A percentile compares a stretch with the other conserved stretches of the same genome.
Evolutionary conservation across 1,140 invertebrate genomes (phyloP).

Genomic region (Anthonomus grandis): DNA sequence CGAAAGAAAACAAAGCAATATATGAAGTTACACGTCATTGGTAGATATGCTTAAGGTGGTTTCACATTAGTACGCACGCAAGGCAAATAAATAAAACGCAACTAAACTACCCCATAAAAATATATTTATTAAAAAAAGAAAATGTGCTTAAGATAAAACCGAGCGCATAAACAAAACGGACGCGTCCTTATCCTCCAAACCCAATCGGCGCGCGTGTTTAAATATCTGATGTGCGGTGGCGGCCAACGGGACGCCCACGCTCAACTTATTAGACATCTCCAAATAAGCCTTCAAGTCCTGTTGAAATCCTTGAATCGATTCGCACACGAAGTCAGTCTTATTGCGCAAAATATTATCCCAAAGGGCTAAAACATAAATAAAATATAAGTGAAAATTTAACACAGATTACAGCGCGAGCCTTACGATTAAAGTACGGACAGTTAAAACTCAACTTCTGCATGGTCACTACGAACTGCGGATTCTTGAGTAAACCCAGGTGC

Average conservation of each 20-base stretch:
- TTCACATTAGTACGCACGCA: no score
- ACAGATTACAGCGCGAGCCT: no score
- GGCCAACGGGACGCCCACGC: slow-evolving; percentile 85
- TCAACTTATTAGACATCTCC: slow-evolving; percentile 78
- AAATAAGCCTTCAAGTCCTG: slow-evolving; percentile 87
- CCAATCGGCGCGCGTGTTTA: slow-evolving; percentile 89
- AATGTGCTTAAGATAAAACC: no score
- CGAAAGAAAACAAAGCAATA: no score
- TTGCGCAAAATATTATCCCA: slow-evolving; percentile 70
- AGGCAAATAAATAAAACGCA: no score
- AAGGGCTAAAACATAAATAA: slow-evolving; percentile 78
- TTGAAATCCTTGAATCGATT: slow-evolving; percentile 88
- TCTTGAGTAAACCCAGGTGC: background rate
- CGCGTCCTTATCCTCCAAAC: slow-evolving; percentile 88
- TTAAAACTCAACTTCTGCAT: slow-evolving; percentile 83
- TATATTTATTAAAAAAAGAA: no score
- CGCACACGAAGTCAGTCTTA: slow-evolving; percentile 72
- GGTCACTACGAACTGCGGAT: slow-evolving; percentile 64
- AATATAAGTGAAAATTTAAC: slow-evolving; percentile 63
- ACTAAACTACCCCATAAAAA: no score
- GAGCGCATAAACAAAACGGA: slow-evolving; percentile 63
- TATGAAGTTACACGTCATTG: no score
- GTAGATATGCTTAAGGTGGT: no score
- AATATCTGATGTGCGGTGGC: slow-evolving; percentile 92
- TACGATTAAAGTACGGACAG: slow-evolving; percentile 83